A percentile compares a stretch with the other conserved stretches of the same genome.
These are phyloP conservation scores for Prietella phreatophila DNA, from an alignment of 2,113 vertebrate genomes.

Conservation along the genomic window DNA sequence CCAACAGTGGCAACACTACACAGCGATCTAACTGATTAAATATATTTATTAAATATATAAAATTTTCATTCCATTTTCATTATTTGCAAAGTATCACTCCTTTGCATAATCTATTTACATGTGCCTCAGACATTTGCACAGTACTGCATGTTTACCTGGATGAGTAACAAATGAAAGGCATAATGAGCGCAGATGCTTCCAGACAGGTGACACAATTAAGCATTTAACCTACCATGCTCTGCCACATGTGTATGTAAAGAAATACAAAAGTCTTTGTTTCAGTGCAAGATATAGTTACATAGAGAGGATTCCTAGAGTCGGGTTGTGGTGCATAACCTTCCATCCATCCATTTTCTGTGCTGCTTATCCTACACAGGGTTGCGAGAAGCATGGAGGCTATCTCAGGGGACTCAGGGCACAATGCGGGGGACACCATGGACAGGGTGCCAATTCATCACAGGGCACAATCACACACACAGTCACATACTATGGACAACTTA, in stretches of 20 bases:
- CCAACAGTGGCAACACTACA: neutral
- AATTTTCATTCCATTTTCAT: neutral
- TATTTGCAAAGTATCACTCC: neutral
- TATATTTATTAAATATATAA: neutral
- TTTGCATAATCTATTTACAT: neutral
- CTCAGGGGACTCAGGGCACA: no score
- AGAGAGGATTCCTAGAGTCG: neutral
- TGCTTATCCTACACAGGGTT: no score
- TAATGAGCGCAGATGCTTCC: neutral
- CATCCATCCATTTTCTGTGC: no score
- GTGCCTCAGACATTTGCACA: neutral
- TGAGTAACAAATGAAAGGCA: neutral
- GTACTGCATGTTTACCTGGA: neutral
- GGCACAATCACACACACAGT: no score
- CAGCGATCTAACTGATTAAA: neutral
- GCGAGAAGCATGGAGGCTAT: no score
- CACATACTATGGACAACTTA: no score
- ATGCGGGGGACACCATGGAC: no score
- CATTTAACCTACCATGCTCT: neutral
- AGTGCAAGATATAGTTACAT: no score
- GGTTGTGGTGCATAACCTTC: neutral
- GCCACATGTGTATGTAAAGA: neutral
- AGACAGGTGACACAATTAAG: no score
- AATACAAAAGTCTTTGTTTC: no score
- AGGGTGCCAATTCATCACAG: no score